Evolutionary conservation across 2,888 invertebrate genomes (phyloP).

Genomic region (Apamea sordens): DNA sequence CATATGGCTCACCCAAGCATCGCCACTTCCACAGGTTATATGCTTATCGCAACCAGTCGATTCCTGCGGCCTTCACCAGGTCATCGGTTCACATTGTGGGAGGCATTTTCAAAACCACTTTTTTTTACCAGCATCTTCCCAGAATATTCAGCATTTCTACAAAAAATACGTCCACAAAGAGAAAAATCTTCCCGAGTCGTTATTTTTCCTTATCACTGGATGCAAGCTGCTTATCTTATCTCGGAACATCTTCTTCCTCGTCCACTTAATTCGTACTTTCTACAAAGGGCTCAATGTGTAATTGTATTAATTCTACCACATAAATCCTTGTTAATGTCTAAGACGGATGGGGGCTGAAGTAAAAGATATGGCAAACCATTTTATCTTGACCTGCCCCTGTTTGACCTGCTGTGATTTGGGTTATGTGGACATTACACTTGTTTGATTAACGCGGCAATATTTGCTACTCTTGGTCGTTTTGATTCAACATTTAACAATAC

Average conservation of each 20-base stretch:
- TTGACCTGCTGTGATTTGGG: slow-evolving; percentile 30
- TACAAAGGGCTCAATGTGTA: slow-evolving; percentile 78
- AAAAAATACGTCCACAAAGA: slow-evolving; percentile 9
- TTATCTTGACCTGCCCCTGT: slow-evolving; percentile 47
- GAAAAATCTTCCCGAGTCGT: slow-evolving; percentile 38
- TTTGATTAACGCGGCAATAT: slow-evolving; percentile 31
- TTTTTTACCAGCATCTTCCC: neutral
- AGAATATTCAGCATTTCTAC: slow-evolving; percentile 8
- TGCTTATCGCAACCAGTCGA: too few relatives aligned
- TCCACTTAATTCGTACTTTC: slow-evolving; percentile 71
- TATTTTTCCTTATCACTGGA: slow-evolving; percentile 49
- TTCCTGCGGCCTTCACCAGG: neutral
- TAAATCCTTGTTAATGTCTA: slow-evolving; percentile 77
- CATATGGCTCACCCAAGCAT: neutral
- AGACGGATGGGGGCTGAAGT: slow-evolving; percentile 53
- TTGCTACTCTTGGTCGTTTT: neutral
- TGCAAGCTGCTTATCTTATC: slow-evolving; percentile 64
- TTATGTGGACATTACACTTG: slow-evolving; percentile 46
- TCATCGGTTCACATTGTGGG: neutral
- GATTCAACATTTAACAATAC: neutral
- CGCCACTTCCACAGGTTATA: too few relatives aligned
- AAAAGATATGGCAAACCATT: slow-evolving; percentile 31
- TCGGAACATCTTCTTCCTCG: slow-evolving; percentile 52
- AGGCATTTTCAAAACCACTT: neutral
- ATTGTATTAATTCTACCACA: slow-evolving; percentile 81